Conservation (phyloP, 2,797 vertebrate species). For the Enteromius fasciolatus region DNA sequence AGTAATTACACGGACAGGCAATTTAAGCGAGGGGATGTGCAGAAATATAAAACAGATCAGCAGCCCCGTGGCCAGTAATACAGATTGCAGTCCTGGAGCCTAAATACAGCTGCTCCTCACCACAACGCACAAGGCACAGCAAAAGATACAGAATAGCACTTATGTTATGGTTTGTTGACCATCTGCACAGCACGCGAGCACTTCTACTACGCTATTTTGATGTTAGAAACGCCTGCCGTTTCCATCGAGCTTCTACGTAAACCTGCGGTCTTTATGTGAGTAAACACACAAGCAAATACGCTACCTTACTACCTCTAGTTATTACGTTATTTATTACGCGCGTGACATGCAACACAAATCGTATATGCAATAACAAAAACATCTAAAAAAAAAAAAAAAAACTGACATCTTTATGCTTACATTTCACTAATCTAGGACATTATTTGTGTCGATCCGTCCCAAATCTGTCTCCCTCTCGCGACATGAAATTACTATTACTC, state of each 20-base stretch:
- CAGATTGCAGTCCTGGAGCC: constrained; percentile 16
- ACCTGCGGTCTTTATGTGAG: background rate
- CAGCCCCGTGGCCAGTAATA: constrained; percentile 81
- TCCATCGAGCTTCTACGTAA: background rate
- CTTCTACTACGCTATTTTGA: background rate
- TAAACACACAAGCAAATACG: background rate
- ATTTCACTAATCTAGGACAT: background rate
- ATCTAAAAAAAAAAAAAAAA: background rate
- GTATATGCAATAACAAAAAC: background rate
- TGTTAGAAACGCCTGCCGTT: background rate
- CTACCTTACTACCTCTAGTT: background rate
- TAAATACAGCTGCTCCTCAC: constrained; percentile 23
- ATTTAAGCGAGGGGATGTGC: constrained; percentile 87
- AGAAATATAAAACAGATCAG: constrained; percentile 85
- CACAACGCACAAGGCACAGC: background rate
- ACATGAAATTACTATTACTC: background rate
- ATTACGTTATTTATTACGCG: background rate
- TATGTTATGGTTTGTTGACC: constrained; percentile 2
- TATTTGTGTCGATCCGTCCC: background rate
- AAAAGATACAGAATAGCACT: constrained; percentile 21
- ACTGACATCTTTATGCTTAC: background rate
- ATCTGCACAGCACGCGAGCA: background rate
- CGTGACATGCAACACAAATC: constrained; percentile 15
- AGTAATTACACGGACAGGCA: constrained; percentile 96
- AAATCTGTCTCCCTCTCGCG: background rate